Base-by-base conservation (phyloP, 64 coral and sea anemone genomes). In the Montipora cactus region DNA sequence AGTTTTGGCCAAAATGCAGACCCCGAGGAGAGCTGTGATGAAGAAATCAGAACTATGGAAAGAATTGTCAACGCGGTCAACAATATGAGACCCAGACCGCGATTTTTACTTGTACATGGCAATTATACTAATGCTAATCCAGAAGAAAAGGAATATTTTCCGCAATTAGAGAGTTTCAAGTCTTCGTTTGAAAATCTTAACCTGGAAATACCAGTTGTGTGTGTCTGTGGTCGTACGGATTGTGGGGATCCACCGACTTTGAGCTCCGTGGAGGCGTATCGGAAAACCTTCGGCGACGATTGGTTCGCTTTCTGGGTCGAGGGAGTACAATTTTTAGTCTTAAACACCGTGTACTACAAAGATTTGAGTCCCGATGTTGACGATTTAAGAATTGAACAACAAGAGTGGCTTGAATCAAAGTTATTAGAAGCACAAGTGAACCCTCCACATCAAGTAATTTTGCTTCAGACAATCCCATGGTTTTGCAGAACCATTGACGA, bases 251-350 rank as follows among this genome's bases (percentile, higher is more conserved):
- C 94, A 74, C 92, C 93, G 8, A 79, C 57, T n/a, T 74, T 73
- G 23, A 77, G 15, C 3, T 57, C 15, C 75, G 48, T 98, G 8
- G 96, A 98, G 44, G 67, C 93, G 8, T 98, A 98, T 87, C 85
- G 93, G 37, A 87, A 23, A 84, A 95, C 88, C 11, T 98, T 98
- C 50, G 96, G 96, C 18, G 96, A 98, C 9, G 96, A 98, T 59
- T 98, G 96, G 96, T 98, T 98, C 47, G 89, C 84, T 2, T 98
- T 98, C 55, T 98, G 96, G 96, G 92, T 98, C 18, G 96, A 98
- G 75, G 96, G 96, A 21, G 93, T 98, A n/a, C 93, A 98, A 72
- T 98, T 98, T 84, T 58, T 98, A 61, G 96, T 77, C 8, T 37
- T 98, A 61, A 98, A 98, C 73, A 95, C 96, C 12, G 57, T 81